Conservation (phyloP, 2,113 vertebrate species). For the Echinops telfairi region DNA sequence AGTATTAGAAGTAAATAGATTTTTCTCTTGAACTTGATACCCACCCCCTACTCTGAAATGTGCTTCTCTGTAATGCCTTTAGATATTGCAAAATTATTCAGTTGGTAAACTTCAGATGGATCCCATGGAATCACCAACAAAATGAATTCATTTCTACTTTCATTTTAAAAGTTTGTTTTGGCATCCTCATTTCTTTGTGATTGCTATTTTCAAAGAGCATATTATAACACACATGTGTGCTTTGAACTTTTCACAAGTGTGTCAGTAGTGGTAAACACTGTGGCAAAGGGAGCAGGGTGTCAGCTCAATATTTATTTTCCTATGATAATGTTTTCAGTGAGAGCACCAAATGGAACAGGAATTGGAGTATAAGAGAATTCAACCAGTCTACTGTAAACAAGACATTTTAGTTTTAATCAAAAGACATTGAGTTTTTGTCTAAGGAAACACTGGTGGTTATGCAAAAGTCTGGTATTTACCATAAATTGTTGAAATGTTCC, state of each 20-base stretch:
- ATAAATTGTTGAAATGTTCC: not conserved
- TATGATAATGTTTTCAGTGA: not conserved
- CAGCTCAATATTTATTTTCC: not conserved
- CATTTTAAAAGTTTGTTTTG: not conserved
- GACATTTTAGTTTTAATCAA: no score
- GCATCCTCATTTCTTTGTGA: not conserved
- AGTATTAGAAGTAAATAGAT: not conserved
- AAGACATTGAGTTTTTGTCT: not conserved
- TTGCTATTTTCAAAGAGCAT: not conserved
- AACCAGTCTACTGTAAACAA: not conserved
- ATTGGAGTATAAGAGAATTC: not conserved
- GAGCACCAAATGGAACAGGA: not conserved
- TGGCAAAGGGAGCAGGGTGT: not conserved
- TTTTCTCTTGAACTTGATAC: constrained; percentile 2
- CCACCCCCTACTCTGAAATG: not conserved
- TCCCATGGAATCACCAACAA: not conserved
- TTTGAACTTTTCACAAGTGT: not conserved
- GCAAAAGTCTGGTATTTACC: not conserved
- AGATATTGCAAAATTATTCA: not conserved
- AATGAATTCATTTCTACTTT: not conserved
- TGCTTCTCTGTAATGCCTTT: not conserved
- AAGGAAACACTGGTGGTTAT: not conserved
- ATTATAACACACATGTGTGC: not conserved
- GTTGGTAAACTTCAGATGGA: not conserved
- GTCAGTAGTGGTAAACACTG: not conserved